A percentile compares a stretch with the other conserved stretches of the same genome.
Conservation (phyloP, 2,797 vertebrate species). For the Calcarius lapponicus region DNA sequence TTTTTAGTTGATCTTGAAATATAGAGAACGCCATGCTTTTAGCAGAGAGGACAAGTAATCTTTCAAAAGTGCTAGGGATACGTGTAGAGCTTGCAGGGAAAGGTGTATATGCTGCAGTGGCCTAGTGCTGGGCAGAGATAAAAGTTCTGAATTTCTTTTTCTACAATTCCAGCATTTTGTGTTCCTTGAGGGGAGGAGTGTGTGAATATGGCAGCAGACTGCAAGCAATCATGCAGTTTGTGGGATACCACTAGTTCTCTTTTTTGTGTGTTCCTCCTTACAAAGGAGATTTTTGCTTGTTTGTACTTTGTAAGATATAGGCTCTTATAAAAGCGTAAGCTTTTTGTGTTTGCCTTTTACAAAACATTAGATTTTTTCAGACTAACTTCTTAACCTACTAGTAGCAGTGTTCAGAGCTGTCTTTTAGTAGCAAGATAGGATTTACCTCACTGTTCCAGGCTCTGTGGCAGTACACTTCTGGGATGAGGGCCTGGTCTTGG, state of each 20-base stretch:
- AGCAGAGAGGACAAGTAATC: neutral
- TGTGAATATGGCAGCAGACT: neutral
- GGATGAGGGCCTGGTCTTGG: neutral
- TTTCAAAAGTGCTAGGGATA: neutral
- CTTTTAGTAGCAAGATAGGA: neutral
- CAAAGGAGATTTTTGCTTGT: conserved; percentile 3
- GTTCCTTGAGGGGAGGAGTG: neutral
- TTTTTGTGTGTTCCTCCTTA: neutral
- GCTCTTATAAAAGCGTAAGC: neutral
- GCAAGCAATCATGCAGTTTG: neutral
- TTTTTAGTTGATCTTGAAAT: conserved; percentile 2
- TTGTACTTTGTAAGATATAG: neutral
- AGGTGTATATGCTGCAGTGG: neutral
- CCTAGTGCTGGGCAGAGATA: neutral
- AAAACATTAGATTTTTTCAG: neutral
- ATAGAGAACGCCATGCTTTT: neutral
- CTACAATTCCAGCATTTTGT: neutral
- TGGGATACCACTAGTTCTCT: conserved; percentile 40
- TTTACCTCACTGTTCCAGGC: neutral
- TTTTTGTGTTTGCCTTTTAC: neutral
- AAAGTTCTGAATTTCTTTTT: conserved; percentile 7
- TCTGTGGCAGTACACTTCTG: neutral
- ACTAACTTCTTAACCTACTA: neutral
- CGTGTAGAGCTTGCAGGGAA: neutral
- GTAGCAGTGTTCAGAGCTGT: neutral